Base-by-base conservation (phyloP, 2,888 invertebrate genomes). In the Stegophylla sp. region DNA sequence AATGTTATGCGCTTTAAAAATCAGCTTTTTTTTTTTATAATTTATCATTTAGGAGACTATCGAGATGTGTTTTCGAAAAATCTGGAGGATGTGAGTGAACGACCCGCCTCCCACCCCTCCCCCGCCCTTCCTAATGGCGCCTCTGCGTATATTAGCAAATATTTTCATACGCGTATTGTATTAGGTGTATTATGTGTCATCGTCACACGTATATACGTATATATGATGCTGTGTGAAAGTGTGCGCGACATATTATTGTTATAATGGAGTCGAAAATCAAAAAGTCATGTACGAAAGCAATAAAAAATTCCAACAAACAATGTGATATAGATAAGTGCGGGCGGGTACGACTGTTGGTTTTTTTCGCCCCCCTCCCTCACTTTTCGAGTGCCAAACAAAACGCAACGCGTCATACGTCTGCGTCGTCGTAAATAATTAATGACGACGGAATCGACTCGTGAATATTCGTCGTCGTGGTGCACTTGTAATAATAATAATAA, bases 211-310 rank as follows among this genome's bases (percentile, higher is more conserved):
- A 34, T 34, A 34, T 51, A 51, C n/a, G 7, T 51, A 20, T 51
- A 23, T 23, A 53, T 53, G 12, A 10, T 20, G 20, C 23, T 51
- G 3, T 20, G 23, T 20, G 41, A 71, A 41, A 53, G 17, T 34
- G 69, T 51, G 69, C 15, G 51, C 10, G 34, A 34, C n/a, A n/a
- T n/a, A n/a, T n/a, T n/a, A 7, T 71, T 56, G 17, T 23, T 41
- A 75, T 75, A 64, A 64, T 23, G 4, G 15, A 75, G 23, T 64
- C 17, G 51, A 75, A 75, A 76, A 76, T 66, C 41, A 76, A 76
- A 66, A 76, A 66, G 53, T 53, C 76, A 76, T 66, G 76, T 76
- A 66, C 66, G 41, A 76, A 64, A 66, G 43, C 66, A 43, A 76
- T 76, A 76, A 76, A 76, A 76, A 76, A 66, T 23, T 13, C 41